A percentile compares a stretch with the other conserved stretches of the same genome.
Conservation (phyloP, 2,888 invertebrate genomes). For the Tridacna crocea region DNA sequence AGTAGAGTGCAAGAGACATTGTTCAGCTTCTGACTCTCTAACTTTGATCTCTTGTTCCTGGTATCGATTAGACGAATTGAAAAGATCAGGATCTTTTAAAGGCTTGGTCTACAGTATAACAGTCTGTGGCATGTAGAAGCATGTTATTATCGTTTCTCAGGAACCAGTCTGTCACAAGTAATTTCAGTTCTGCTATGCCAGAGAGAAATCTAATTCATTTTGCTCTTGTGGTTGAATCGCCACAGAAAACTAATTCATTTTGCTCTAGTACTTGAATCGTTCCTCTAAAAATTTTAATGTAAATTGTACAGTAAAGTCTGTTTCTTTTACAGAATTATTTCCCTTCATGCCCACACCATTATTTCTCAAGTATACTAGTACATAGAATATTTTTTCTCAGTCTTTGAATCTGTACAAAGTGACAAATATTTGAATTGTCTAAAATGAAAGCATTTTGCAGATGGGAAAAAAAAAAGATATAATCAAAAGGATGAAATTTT, state of each 20-base stretch:
- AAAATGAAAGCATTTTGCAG: no score
- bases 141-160: conserved; percentile 7
- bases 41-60: conserved; percentile 16
- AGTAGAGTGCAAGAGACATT: conserved; percentile 3
- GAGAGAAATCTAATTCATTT: conserved; percentile 8
- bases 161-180: conserved; percentile 6
- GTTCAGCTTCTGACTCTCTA: conserved; percentile 1
- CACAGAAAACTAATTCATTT: background rate
- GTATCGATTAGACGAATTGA: conserved; percentile 8
- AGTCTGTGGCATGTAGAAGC: conserved; percentile 21
- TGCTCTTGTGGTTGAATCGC: background rate
- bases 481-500: no score
- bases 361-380: no score
- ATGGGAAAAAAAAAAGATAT: no score
- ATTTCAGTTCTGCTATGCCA: background rate
- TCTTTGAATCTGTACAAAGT: no score
- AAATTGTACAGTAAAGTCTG: no score
- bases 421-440: no score
- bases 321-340: no score
- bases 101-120: conserved; percentile 10
- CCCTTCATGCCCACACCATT: no score
- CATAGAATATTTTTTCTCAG: no score
- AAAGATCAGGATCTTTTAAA: conserved; percentile 9
- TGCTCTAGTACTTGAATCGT: background rate
- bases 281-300: background rate